These are phyloP conservation scores for Liparis tanakae DNA, from an alignment of 2,797 vertebrate species.

Conservation along the genomic window DNA sequence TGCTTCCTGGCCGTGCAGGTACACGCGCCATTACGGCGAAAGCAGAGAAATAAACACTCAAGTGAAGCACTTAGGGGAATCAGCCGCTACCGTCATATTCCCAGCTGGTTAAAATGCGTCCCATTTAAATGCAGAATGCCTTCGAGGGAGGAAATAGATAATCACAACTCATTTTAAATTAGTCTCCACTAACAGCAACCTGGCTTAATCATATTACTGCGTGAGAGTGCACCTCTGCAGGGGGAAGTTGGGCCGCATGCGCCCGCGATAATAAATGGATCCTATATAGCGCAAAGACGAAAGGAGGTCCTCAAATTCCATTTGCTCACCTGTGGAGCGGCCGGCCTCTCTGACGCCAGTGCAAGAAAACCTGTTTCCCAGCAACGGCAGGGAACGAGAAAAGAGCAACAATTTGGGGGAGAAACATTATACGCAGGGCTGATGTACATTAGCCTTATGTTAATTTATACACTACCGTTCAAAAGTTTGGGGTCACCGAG, in stretches of 20 bases:
- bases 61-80: conserved; percentile 51
- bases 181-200: conserved; percentile 56
- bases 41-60: conserved; percentile 47
- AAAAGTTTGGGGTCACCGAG: no score
- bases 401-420: not conserved
- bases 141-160: conserved; percentile 59
- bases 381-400: not conserved
- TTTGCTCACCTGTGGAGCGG: conserved; percentile 39
- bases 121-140: conserved; percentile 58
- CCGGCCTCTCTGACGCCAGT: not conserved
- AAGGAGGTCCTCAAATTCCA: conserved; percentile 10
- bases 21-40: conserved; percentile 52
- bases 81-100: conserved; percentile 49
- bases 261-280: not conserved
- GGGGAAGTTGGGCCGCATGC: conserved; percentile 16
- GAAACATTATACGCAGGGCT: not conserved
- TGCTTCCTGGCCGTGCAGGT: conserved; percentile 35
- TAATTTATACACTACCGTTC: no score
- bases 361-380: not conserved
- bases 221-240: conserved; percentile 16
- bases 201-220: conserved; percentile 56
- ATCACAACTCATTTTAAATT: conserved; percentile 69
- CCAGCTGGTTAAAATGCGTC: conserved; percentile 53
- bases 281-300: conserved; percentile 9
- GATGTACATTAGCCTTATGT: not conserved